A percentile compares a stretch with the other conserved stretches of the same genome.
Evolutionary conservation across 2,113 vertebrate species (phyloP).

Genomic region (Notechis scutatus): DNA sequence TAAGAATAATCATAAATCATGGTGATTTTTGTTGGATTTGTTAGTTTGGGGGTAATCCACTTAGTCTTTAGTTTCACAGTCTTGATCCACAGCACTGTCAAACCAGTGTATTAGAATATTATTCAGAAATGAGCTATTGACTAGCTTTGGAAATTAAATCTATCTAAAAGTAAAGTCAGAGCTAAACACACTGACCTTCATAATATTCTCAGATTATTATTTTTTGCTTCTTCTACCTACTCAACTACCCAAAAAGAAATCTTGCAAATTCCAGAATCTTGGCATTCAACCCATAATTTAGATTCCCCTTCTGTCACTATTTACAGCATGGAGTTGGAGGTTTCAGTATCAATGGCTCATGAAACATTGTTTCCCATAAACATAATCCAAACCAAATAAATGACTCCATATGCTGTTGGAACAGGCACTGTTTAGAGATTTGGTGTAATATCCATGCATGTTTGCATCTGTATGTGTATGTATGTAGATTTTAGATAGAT

Average conservation of each 20-base stretch:
- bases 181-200: neutral
- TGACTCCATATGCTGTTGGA: neutral
- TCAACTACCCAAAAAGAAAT: neutral
- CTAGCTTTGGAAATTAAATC: neutral
- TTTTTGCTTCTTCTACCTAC: neutral
- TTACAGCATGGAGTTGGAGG: conserved; percentile 4
- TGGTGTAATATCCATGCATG: neutral
- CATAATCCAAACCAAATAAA: neutral
- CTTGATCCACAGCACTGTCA: conserved; percentile 6
- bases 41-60: conserved; percentile 7
- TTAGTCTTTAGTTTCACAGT: neutral
- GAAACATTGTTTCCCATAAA: neutral
- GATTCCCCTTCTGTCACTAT: neutral
- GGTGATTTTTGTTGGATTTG: conserved; percentile 2
- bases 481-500: neutral
- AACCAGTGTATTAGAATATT: neutral
- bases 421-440: neutral
- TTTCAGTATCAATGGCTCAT: neutral
- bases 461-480: neutral
- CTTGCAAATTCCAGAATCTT: conserved; percentile 1
- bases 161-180: neutral
- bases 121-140: neutral
- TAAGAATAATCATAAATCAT: conserved; percentile 47
- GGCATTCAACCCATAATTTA: neutral
- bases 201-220: conserved; percentile 3